Evolutionary conservation across 2,888 invertebrate species (phyloP), one percentile per base, ranked within the genome.

Genomic region (Cryptosula pallasiana): DNA sequence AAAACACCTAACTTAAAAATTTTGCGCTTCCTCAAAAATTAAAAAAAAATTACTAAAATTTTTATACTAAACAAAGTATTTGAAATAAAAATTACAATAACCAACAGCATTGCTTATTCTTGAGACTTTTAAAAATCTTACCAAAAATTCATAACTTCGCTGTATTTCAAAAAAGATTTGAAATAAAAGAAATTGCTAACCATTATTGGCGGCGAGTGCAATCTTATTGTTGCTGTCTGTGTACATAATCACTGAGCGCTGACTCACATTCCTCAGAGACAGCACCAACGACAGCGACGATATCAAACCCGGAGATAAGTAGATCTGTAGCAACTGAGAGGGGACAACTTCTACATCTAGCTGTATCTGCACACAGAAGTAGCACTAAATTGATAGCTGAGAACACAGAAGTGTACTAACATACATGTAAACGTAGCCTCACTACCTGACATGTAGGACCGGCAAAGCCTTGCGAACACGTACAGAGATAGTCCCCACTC

Each of bases 381-480:
- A 23, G 23, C 9, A 55, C 23, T 25, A 55, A 23, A 5, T 55
- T 3, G 5, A 3, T n/a, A 25, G 23, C 55, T n/a, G 9, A 16
- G 55, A 55, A 55, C 55, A 23, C 55, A 5, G 23, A 20, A 23
- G 23, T 55, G 3, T 55, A 3, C 55, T 16, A 23, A n/a, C 16
- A 5, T 25, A 23, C 9, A 45, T 45, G 9, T 45, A n/a, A n/a
- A n/a, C n/a, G n/a, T n/a, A n/a, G 45, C 45, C 20, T 9, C 45
- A 5, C 16, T 45, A 55, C 55, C 55, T 55, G 55, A 55, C 55
- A 55, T n/a, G n/a, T 55, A 25, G 16, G n/a, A 55, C 55, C 55
- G 3, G 55, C 9, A n/a, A n/a, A 55, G 23, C 55, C 55, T 23
- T 5, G n/a, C 23, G 3, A 25, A 55, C 55, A 55, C 55, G 5